Base-by-base conservation (phyloP, 2,888 invertebrate genomes). In the Philhelius pedissequus region DNA sequence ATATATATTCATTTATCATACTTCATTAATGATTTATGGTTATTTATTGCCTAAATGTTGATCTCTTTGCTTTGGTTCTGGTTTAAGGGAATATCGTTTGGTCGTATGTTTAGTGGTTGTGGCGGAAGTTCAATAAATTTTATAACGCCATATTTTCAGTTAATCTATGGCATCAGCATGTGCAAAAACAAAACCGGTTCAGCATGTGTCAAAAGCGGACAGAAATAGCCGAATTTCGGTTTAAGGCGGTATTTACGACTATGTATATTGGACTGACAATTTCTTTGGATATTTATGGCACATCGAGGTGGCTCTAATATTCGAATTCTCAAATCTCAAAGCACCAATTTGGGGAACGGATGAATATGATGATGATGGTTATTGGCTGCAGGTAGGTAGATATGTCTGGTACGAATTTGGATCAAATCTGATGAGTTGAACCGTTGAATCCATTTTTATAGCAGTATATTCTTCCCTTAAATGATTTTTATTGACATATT, bases 31-130 rank as follows among this genome's bases (percentile, higher is more conserved):
- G 74, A 83, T 83, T 83, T 78, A 83, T 78, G 68, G 62, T 69
- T 78, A 82, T 82, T 82, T 82, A 54, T 82, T 45, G 48, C 68
- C 50, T 56, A 83, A n/a, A 64, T 74, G 73, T 62, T 64, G n/a
- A n/a, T 60, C 22, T 35, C 32, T 66, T 40, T 27, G 18, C n/a
- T 4, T n/a, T 25, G 27, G 15, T 60, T 54, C 20, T 25, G 27
- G 15, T 60, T 54, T 27, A 64, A 48, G 40, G 40, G 30, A 50
- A 58, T 58, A 70, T 40, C 38, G 25, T 76, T 64, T 25, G 48
- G 48, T 48, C 7, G 8, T 30, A 43, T 70, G 30, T 50, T 38
- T 27, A 70, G 27, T 64, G 40, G 70, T 76, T 70, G 56, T 35
- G 43, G 32, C 45, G 66, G 78, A 73, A 62, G 75, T 69, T 74